Percentiles rank a stretch among this genome's conserved stretches.
Evolutionary conservation across 2,113 vertebrate genomes (phyloP).

Genomic region (Arothron firmamentum): DNA sequence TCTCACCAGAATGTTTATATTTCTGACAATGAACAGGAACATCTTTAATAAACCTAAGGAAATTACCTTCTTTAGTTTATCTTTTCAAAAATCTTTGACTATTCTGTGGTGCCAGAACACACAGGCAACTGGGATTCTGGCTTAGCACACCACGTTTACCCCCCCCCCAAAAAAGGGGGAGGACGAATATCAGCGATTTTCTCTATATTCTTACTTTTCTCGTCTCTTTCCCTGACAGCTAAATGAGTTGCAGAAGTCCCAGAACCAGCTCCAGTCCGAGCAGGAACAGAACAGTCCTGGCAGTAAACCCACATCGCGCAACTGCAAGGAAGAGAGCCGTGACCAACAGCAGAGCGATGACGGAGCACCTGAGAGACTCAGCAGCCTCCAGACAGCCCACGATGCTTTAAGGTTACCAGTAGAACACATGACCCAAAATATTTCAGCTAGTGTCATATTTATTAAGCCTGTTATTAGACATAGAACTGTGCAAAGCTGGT

Average conservation of each 20-base stretch:
- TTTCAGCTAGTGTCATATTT: not conserved
- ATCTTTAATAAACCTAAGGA: no score
- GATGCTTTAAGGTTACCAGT: slow-evolving; percentile 68
- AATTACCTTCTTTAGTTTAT: no score
- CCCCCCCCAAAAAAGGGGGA: no score
- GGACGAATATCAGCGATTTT: not conserved
- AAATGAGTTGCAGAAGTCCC: slow-evolving; percentile 70
- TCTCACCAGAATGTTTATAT: no score
- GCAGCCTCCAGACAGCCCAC: slow-evolving; percentile 70
- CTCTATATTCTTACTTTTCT: not conserved
- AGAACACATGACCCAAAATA: not conserved
- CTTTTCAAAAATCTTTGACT: no score
- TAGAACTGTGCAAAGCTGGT: not conserved
- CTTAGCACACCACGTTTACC: no score
- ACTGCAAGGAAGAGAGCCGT: slow-evolving; percentile 36
- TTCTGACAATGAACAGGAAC: no score
- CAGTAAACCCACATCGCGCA: slow-evolving; percentile 62
- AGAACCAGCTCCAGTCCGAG: slow-evolving; percentile 62
- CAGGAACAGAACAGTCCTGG: slow-evolving; percentile 46
- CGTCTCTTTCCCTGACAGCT: slow-evolving; percentile 49
- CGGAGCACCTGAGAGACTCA: slow-evolving; percentile 64
- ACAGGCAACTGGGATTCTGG: no score
- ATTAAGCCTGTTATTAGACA: not conserved
- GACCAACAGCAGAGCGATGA: slow-evolving; percentile 40
- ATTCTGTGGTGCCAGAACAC: no score